A percentile compares a stretch with the other conserved stretches of the same genome.
Conservation (phyloP, 2,113 vertebrate genomes). For the Varanus komodoensis region DNA sequence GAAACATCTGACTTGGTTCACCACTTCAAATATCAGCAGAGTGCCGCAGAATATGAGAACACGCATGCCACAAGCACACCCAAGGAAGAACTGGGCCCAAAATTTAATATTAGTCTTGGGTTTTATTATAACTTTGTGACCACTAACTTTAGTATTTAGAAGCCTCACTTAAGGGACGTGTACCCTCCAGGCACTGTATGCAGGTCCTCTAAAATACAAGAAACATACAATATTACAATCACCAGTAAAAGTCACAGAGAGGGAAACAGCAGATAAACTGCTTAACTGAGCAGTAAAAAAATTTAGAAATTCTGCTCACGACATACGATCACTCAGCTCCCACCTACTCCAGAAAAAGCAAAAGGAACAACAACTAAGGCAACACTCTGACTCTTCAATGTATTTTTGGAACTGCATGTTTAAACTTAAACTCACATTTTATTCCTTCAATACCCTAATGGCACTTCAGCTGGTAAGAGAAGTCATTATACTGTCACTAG, state of each 20-base stretch:
- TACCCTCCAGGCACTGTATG: neutral
- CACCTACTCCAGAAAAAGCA: rapidly evolving
- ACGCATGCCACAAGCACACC: neutral
- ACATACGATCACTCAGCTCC: neutral
- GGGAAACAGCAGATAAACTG: too few species aligned
- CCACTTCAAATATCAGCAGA: neutral
- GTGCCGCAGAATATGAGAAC: neutral
- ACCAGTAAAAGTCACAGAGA: too few species aligned
- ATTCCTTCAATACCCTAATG: slow-evolving; percentile 7
- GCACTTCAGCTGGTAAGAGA: neutral
- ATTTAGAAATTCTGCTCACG: neutral
- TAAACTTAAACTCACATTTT: neutral
- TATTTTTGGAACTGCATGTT: slow-evolving; percentile 2
- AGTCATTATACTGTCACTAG: neutral
- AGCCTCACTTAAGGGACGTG: neutral
- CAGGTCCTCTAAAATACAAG: neutral
- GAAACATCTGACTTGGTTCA: neutral
- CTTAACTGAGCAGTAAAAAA: neutral
- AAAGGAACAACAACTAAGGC: neutral
- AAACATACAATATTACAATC: neutral
- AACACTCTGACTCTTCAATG: neutral
- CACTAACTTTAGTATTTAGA: neutral
- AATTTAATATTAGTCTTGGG: neutral
- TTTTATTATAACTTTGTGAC: neutral
- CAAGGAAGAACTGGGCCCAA: too few species aligned